Evolutionary conservation across 2,888 invertebrate genomes (phyloP), one percentile per base, ranked within the genome.

Genomic region (Ectropis crepuscularia): DNA sequence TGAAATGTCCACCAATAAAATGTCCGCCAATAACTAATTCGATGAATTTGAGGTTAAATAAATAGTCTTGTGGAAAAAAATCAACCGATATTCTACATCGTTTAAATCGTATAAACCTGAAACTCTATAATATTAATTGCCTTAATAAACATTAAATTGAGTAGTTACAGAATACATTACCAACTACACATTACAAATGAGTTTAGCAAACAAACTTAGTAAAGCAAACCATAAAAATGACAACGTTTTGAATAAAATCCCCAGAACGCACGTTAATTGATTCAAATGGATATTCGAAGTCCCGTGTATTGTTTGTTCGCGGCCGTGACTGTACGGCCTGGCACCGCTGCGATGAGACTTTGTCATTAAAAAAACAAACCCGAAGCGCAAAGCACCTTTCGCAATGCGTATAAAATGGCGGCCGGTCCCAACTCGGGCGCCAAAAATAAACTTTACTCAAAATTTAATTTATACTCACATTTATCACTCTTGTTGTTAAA

Each of bases 341-440:
- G 71, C 60, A 71, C 70, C 49, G 47, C 57, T 53, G 58, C 67
- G 51, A 47, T 53, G 59, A 63, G 60, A 54, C 63, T 46, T 59
- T 50, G 64, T 66, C 69, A 73, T 73, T 74, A 74, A 71, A 74
- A 69, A 73, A 73, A 69, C 68, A 74, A 64, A 62, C 54, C 63
- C 54, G 60, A 11, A 54, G 59, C 54, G 54, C 51, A 57, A 47
- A 57, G 42, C 47, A 54, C 51, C 62, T 68, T 69, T 71, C 71
- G 71, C 70, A 71, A 59, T 71, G 71, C 71, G 71, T 69, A 67
- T 42, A 61, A 71, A 69, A 67, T 61, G 63, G 61, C 65, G 61
- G 58, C 10, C 12, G 57, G 38, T 43, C 36, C 67, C 70, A 36
- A 45, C 67, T 63, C 68, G 57, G 68, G 64, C 68, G 68, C 65